Percentiles rank a stretch among this genome's conserved stretches.
phyloP scores from a whole-genome alignment of 2,888 invertebrate species.

The Melinaea marsaeus region DNA sequence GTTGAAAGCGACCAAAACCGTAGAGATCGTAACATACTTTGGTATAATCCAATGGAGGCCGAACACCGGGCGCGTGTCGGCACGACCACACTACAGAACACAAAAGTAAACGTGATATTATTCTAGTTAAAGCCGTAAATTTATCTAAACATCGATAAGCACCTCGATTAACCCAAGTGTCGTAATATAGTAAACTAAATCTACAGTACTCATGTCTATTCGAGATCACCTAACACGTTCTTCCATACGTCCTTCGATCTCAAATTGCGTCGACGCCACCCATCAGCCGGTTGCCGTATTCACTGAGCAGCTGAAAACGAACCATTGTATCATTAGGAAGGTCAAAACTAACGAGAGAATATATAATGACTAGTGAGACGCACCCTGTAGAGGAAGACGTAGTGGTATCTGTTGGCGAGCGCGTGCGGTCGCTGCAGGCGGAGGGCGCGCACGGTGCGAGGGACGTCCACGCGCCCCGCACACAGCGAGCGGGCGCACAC shows the following conservation, averaged over 20 bases:
- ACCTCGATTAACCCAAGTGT: background rate
- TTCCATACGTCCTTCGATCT: constrained; percentile 22
- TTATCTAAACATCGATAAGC: background rate
- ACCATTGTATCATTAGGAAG: background rate
- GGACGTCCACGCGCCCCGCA: constrained; percentile 88
- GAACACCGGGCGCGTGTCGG: constrained; percentile 9
- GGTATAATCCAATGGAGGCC: constrained; percentile 56
- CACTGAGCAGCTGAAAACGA: constrained; percentile 83
- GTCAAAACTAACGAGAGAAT: background rate
- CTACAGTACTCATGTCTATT: too few species aligned
- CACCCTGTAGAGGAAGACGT: constrained; percentile 94
- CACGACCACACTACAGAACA: background rate
- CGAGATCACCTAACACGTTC: background rate
- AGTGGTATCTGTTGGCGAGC: constrained; percentile 94
- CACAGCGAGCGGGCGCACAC: constrained; percentile 90
- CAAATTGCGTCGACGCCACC: constrained; percentile 76
- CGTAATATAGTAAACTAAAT: background rate
- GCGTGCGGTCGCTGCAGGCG: constrained; percentile 92
- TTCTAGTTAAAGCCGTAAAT: constrained; percentile 3
- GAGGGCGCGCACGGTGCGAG: constrained; percentile 89
- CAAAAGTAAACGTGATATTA: background rate
- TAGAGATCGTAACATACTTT: constrained; percentile 61
- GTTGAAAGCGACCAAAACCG: constrained; percentile 24
- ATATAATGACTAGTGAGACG: background rate
- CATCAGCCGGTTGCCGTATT: constrained; percentile 90